Conservation (phyloP, 1,140 invertebrate genomes). For the Conopomorpha cramerella region DNA sequence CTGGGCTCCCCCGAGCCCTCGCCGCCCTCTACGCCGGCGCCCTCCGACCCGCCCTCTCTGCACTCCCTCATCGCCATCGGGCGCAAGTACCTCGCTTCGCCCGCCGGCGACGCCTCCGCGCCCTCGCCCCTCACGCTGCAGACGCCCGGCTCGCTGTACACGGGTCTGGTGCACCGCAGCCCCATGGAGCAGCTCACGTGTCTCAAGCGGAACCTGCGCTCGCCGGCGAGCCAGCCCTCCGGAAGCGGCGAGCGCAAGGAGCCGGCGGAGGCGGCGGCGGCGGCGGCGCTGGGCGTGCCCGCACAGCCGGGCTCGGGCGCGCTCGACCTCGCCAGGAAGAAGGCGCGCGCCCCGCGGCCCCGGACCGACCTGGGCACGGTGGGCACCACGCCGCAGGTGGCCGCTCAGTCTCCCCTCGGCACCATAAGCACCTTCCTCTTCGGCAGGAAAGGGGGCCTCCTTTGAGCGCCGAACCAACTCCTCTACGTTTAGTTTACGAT, state of each 20-base stretch:
- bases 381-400: conserved; percentile 34
- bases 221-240: conserved; percentile 48
- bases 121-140: conserved; percentile 63
- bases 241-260: too few species aligned
- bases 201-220: conserved; percentile 63
- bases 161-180: conserved; percentile 63
- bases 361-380: conserved; percentile 67
- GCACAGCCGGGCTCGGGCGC: conserved; percentile 60
- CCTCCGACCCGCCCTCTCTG: conserved; percentile 60
- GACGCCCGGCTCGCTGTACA: conserved; percentile 63
- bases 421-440: conserved; percentile 81
- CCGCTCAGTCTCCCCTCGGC: conserved; percentile 68
- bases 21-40: conserved; percentile 63
- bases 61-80: conserved; percentile 72
- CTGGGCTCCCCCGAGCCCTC: conserved; percentile 50
- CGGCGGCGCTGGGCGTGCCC: conserved; percentile 53
- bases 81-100: conserved; percentile 56
- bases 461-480: conserved; percentile 39
- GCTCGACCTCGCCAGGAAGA: conserved; percentile 37
- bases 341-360: conserved; percentile 30
- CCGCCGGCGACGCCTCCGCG: conserved; percentile 46
- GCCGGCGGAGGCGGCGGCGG: conserved; percentile 18
- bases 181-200: conserved; percentile 78
- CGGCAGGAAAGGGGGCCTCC: conserved; percentile 79
- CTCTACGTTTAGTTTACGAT: not conserved